Evolutionary conservation across 92 coral and sea anemone genomes (phyloP), one percentile per base, ranked within the genome.

Genomic region (Desmophyllum pertusum): DNA sequence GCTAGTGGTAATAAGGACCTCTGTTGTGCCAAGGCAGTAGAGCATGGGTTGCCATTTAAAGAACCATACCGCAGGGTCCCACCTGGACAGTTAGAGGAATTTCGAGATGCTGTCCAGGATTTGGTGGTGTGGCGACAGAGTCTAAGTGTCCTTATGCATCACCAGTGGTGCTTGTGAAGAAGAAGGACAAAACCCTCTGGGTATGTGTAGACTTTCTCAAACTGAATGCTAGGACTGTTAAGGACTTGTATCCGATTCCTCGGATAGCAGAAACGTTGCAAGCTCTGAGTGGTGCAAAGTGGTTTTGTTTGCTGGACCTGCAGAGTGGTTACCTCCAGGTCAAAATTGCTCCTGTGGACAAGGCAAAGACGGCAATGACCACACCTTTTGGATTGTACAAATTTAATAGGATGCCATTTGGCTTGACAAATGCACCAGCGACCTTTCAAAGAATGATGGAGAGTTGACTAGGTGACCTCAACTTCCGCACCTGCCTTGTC

Each of bases 241-340:
- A 74, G 38, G 94, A 91, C 66, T 84, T 89, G 17, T 88, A 91
- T 79, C 89, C 91, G 21, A 63, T 91, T n/a, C 86, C 90, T 40
- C 65, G 81, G 18, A 81, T 90, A 1, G 11, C 86, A 5, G 95
- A 91, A 42, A 88, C 88, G 9, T 81, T 91, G 53, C 83, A 91
- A 51, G 78, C 88, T 5, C 83, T 85, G 23, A 55, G 68, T 19
- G 92, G 95, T 18, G 83, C 95, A 9, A 30, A 62, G 36, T 89
- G 82, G 83, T 91, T 91, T 67, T 88, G 86, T 57, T 46, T 88
- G 19, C 70, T 91, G 25, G 94, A n/a, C 81, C n/a, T n/a, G n/a
- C n/a, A n/a, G n/a, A n/a, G n/a, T n/a, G n/a, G n/a, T n/a, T n/a
- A n/a, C n/a, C n/a, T 84, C 7, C 92, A 88, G 38, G 90, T 91